These are phyloP conservation scores for Drosophila orena DNA, from an alignment of 1,140 invertebrate species.

Conservation along the genomic window DNA sequence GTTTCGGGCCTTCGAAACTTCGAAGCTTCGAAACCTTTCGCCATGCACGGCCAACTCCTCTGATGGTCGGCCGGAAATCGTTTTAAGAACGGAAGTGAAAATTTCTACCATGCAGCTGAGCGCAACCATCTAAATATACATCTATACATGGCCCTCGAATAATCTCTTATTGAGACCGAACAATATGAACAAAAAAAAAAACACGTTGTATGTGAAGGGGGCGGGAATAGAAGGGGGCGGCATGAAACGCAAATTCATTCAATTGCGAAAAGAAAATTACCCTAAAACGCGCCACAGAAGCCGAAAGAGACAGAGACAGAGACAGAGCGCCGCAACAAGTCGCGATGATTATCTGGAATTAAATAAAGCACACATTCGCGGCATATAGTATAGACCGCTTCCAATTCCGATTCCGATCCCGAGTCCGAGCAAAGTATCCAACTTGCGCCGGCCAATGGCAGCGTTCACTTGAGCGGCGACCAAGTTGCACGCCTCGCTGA, in stretches of 20 bases:
- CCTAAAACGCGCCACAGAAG: constrained; percentile 62
- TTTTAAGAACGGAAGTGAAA: constrained; percentile 84
- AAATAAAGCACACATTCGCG: constrained; percentile 70
- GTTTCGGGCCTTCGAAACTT: constrained; percentile 36
- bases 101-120: constrained; percentile 77
- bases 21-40: constrained; percentile 33
- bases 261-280: constrained; percentile 84
- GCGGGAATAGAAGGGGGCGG: constrained; percentile 7
- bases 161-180: constrained; percentile 78
- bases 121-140: constrained; percentile 81
- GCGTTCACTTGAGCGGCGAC: constrained; percentile 66
- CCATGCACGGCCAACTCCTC: constrained; percentile 65
- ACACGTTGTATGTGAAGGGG: not conserved
- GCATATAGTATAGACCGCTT: constrained; percentile 35
- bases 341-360: constrained; percentile 83
- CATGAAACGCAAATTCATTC: constrained; percentile 83
- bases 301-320: constrained; percentile 41
- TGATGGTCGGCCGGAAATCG: constrained; percentile 70
- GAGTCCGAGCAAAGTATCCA: constrained; percentile 38
- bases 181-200: constrained; percentile 54
- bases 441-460: constrained; percentile 67
- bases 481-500: constrained; percentile 83
- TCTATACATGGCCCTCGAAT: constrained; percentile 63
- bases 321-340: constrained; percentile 63
- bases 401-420: not conserved